These are phyloP conservation scores for Xanthorhoe designata DNA, from an alignment of 2,888 invertebrate species.

Conservation along the genomic window DNA sequence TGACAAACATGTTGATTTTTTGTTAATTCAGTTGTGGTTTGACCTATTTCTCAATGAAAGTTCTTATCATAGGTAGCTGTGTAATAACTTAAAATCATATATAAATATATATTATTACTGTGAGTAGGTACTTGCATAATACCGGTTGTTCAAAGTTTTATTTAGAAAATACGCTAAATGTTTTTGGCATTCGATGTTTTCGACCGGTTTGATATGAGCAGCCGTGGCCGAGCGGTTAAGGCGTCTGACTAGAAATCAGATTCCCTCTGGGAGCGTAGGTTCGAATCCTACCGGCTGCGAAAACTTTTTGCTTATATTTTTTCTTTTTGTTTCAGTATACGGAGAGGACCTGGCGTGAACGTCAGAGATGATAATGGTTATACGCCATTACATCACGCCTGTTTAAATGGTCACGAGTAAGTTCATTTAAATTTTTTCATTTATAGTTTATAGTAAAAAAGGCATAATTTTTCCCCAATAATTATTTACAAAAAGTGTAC, in stretches of 20 bases:
- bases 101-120: too few relatives aligned
- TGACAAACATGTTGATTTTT: conserved; percentile 21
- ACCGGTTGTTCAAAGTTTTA: neutral
- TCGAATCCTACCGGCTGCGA: conserved; percentile 95
- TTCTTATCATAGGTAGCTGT: conserved; percentile 11
- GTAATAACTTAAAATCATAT: too few relatives aligned
- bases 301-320: conserved; percentile 48
- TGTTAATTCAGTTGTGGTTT: conserved; percentile 37
- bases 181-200: conserved; percentile 49
- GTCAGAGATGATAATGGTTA: conserved; percentile 97
- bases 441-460: too few relatives aligned
- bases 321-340: conserved; percentile 87
- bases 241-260: conserved; percentile 96
- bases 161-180: neutral
- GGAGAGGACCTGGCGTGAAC: conserved; percentile 96
- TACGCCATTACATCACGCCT: conserved; percentile 97
- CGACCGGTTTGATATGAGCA: conserved; percentile 64
- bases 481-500: too few relatives aligned
- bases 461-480: too few relatives aligned
- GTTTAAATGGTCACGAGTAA: conserved; percentile 96
- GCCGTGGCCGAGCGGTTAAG: conserved; percentile 95
- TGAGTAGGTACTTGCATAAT: too few relatives aligned
- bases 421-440: conserved; percentile 56
- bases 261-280: conserved; percentile 96
- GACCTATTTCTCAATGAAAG: conserved; percentile 33